phyloP scores from a whole-genome alignment of 1,140 invertebrate species.

The Zophobas atratus region DNA sequence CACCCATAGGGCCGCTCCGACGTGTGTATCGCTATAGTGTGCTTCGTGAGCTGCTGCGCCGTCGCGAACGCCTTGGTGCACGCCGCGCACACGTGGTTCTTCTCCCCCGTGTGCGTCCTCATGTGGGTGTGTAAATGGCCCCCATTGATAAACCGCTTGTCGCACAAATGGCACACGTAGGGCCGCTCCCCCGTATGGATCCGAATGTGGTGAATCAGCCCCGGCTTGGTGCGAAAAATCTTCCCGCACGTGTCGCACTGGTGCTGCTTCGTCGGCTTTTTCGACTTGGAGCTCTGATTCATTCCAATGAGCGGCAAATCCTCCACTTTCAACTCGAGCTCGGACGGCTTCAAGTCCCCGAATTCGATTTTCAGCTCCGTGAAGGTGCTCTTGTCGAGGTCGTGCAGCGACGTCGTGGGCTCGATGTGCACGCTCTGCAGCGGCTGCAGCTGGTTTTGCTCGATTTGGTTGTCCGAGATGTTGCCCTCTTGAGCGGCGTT shows the following conservation, averaged over 20 bases:
- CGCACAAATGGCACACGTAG: conserved; percentile 77
- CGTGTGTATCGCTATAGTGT: conserved; percentile 79
- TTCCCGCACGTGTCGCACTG: conserved; percentile 65
- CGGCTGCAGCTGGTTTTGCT: conserved; percentile 41
- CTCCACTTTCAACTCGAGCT: conserved; percentile 56
- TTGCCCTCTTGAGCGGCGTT: conserved; percentile 26
- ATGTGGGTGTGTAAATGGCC: conserved; percentile 68
- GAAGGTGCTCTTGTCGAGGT: conserved; percentile 53
- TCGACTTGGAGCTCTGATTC: conserved; percentile 1
- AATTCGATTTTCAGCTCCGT: conserved; percentile 56
- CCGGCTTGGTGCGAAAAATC: conserved; percentile 64
- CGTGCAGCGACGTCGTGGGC: conserved; percentile 37
- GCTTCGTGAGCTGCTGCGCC: conserved; percentile 72
- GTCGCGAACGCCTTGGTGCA: conserved; percentile 72
- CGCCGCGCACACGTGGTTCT: conserved; percentile 72
- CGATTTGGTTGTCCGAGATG: conserved; percentile 27
- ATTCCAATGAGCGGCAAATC: conserved; percentile 51
- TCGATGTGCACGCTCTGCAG: conserved; percentile 51
- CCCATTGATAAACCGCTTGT: conserved; percentile 71
- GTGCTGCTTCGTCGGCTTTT: conserved; percentile 61
- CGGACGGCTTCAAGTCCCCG: conserved; percentile 49
- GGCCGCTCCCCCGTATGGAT: conserved; percentile 75
- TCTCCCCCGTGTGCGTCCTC: conserved; percentile 76
- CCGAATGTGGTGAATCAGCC: conserved; percentile 65
- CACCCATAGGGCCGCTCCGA: conserved; percentile 75